Evolutionary conservation across 1,140 invertebrate species (phyloP), one percentile per base, ranked within the genome.

Genomic region (Cecropterus lyciades): DNA sequence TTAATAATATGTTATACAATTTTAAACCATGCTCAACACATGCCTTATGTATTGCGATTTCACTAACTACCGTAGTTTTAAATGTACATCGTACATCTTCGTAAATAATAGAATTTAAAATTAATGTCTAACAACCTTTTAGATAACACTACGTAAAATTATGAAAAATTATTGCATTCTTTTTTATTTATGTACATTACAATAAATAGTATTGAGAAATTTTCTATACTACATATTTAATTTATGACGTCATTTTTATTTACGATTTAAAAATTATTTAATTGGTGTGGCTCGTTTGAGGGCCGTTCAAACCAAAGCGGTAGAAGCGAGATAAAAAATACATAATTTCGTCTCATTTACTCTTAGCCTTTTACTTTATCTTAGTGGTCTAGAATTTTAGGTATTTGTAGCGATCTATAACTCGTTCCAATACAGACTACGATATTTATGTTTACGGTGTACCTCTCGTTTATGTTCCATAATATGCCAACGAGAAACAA

Each of bases 11-110:
- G 55, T 79, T 86, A 85, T 79, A 88, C 69, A 87, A 84, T 79
- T 84, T 60, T 37, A 77, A 85, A 77, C 69, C 74, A 80, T 78
- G 73, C 60, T 65, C 71, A 79, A 81, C 79, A 73, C 78, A 74
- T 79, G 73, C 71, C 62, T 75, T 75, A 66, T n/a, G 77, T 79
- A 82, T 80, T 85, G 82, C 69, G 80, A 82, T 80, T 85, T 82
- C 67, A 76, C 83, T 87, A 87, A 75, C 83, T 87, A 89, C 82
- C 75, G 55, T 83, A 77, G 73, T 82, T 84, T 83, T 79, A 82
- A 80, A 89, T 89, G 84, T 88, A 90, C 85, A 87, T 80, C 72
- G 80, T 87, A 90, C 82, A 82, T n/a, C n/a, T n/a, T 85, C 51
- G 42, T 40, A 67, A 60, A 63, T 64, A 67, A 80, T 57, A 15